Conservation (phyloP, 1,140 invertebrate genomes). For the Camponotus floridanus region DNA sequence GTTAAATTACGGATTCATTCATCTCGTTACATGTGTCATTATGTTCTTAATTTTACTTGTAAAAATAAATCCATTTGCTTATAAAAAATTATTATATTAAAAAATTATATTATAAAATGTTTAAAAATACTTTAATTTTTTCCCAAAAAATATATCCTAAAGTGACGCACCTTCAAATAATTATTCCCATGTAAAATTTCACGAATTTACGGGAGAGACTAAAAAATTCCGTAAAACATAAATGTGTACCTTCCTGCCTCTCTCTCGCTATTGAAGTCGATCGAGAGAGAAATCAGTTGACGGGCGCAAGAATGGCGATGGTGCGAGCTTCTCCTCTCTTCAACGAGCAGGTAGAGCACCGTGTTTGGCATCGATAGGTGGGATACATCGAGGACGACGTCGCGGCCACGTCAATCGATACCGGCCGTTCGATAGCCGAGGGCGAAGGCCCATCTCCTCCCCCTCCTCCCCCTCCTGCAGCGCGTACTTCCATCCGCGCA, state of each 20-base stretch:
- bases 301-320: slow-evolving; percentile 41
- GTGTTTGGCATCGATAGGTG: slow-evolving; percentile 71
- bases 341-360: slow-evolving; percentile 59
- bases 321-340: slow-evolving; percentile 47
- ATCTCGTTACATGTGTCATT: not conserved
- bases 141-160: too few species aligned
- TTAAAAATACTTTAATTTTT: not conserved
- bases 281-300: slow-evolving; percentile 11
- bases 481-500: slow-evolving; percentile 81
- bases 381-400: slow-evolving; percentile 74
- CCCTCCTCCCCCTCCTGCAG: slow-evolving; percentile 66
- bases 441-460: slow-evolving; percentile 63
- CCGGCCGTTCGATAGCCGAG: slow-evolving; percentile 77
- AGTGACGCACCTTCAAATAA: not conserved
- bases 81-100: too few species aligned
- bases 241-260: not conserved
- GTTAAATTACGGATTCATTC: not conserved
- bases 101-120: not conserved
- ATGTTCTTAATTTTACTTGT: not conserved
- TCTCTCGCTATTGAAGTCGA: not conserved
- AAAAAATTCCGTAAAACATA: not conserved
- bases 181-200: not conserved
- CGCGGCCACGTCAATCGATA: slow-evolving; percentile 81
- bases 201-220: not conserved
- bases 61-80: not conserved